Base-by-base conservation (phyloP, 2,797 vertebrate genomes). In the Margarornis squamiger region DNA sequence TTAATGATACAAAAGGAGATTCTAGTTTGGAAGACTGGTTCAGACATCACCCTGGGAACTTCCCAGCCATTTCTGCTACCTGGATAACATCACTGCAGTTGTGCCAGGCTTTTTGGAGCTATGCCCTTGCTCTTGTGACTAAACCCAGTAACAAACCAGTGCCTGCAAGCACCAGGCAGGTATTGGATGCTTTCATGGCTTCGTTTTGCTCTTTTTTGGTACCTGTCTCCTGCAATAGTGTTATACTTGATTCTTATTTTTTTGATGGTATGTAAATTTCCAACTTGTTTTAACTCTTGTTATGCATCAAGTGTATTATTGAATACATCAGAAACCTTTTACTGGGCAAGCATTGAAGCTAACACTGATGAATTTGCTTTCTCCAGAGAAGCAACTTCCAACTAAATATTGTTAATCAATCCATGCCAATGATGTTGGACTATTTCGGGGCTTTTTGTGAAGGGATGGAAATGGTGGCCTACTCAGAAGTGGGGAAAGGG, bases 61-160 rank as follows among this genome's bases (percentile, higher is more conserved):
- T 62, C 36, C 57, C 65, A 51, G 0, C 21, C 7, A 0, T 68
- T 81, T 9, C 46, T 79, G 49, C 19, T 36, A 14, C n/a, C 16
- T 77, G 51, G 22, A 4, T 48, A 45, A 26, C 9, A 0, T 4
- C 3, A 3, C 26, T 39, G 30, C 65, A 74, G 46, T 45, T 18
- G 4, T 0, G 0, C 21, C 2, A 3, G 17, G 32, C 49, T 62
- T 34, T 27, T 26, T 14, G 26, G 34, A 52, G 36, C 61, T 70
- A 12, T 0, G 0, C 19, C 36, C 61, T 83, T 32, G 16, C 59
- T 65, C 8, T 38, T 55, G 39, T 34, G 16, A 4, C 73, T 68
- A 34, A 43, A 58, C 6, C 23, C 20, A 32, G 46, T 38, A 52
- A 39, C 9, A 63, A 90, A n/a, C 38, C 27, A 67, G 14, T 34